phyloP scores from a whole-genome alignment of 2,113 vertebrate genomes.

The Callipepla californica region DNA sequence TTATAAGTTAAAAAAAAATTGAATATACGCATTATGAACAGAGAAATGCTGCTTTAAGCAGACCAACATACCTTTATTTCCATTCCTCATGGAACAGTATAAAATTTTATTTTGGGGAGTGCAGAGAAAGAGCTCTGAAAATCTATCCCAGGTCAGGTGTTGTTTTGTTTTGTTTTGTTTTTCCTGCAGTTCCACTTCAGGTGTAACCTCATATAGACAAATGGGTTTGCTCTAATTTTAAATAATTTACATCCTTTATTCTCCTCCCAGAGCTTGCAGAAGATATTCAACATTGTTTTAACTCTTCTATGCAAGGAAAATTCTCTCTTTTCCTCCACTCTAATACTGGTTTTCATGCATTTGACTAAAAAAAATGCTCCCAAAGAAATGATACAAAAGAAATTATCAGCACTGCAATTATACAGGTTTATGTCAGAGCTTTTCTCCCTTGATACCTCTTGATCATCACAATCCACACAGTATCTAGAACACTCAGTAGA shows the following conservation, averaged over 20 bases:
- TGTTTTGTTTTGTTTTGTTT: too few species aligned
- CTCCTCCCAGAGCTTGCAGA: neutral
- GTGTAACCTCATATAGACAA: neutral
- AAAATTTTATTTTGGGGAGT: neutral
- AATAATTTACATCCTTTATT: neutral
- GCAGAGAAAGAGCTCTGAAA: neutral
- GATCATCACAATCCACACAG: neutral
- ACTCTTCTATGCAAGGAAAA: neutral
- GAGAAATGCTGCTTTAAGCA: neutral
- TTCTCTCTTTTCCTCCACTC: neutral
- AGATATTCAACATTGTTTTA: neutral
- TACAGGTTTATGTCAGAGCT: neutral
- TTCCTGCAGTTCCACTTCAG: neutral
- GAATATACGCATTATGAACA: neutral
- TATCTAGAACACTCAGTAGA: neutral
- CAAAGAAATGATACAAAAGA: neutral
- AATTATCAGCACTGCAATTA: neutral
- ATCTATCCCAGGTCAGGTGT: neutral
- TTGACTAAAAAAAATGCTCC: neutral
- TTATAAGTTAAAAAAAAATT: neutral
- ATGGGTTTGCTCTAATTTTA: neutral
- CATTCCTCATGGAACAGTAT: neutral
- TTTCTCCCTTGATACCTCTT: neutral
- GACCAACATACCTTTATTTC: neutral
- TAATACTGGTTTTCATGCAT: neutral